phyloP scores from a whole-genome alignment of 2,888 invertebrate genomes.

The Apotomis capreana region DNA sequence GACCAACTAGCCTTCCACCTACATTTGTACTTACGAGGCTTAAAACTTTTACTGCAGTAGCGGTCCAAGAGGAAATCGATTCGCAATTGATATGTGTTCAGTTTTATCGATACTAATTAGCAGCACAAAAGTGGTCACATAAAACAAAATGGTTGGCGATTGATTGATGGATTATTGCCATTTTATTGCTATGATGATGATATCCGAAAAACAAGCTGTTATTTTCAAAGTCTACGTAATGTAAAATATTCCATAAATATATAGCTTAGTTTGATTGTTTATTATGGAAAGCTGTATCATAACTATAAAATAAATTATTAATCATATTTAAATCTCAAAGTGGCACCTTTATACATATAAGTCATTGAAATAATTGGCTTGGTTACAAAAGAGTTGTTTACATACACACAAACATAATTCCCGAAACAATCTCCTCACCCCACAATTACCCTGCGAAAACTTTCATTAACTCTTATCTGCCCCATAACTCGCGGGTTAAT shows the following conservation, averaged over 20 bases:
- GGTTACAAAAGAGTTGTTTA: slow-evolving; percentile 22
- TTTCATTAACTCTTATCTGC: slow-evolving; percentile 77
- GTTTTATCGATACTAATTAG: slow-evolving; percentile 35
- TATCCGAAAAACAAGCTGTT: slow-evolving; percentile 26
- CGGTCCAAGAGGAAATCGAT: slow-evolving; percentile 22
- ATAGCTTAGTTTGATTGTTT: too few relatives aligned
- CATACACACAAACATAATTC: slow-evolving; percentile 29
- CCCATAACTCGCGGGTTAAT: slow-evolving; percentile 79
- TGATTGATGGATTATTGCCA: slow-evolving; percentile 42
- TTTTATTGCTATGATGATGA: slow-evolving; percentile 39
- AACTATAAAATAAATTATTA: too few relatives aligned
- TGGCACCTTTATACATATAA: too few relatives aligned
- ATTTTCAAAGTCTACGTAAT: slow-evolving; percentile 5
- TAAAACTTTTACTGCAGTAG: slow-evolving; percentile 15
- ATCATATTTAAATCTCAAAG: too few relatives aligned
- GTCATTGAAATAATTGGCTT: slow-evolving; percentile 25
- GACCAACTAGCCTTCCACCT: background rate
- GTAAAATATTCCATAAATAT: too few relatives aligned
- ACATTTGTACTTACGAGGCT: background rate
- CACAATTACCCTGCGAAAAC: slow-evolving; percentile 57
- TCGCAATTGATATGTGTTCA: slow-evolving; percentile 18
- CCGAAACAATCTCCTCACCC: slow-evolving; percentile 19
- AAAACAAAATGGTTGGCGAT: slow-evolving; percentile 34
- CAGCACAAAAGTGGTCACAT: slow-evolving; percentile 31
- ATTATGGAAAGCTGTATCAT: background rate